These are phyloP conservation scores for Bombus sibiricus DNA, from an alignment of 1,140 invertebrate genomes.

Conservation along the genomic window DNA sequence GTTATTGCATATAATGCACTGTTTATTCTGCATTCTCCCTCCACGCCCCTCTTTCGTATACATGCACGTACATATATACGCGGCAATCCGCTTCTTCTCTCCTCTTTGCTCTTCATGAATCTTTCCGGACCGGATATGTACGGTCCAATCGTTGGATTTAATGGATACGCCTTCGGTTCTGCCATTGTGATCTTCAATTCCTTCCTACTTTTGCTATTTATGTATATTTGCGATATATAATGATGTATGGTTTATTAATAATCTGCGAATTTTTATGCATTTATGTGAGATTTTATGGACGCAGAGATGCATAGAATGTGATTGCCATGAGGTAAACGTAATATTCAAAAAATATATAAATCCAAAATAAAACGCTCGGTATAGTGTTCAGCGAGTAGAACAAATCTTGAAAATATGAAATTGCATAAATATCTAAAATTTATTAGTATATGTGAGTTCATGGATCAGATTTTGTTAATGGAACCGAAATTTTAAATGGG, in stretches of 20 bases:
- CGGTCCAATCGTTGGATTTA: background rate
- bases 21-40: constrained; percentile 69
- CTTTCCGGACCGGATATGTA: constrained; percentile 2
- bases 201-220: background rate
- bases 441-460: too few relatives aligned
- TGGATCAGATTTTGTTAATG: background rate
- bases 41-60: constrained; percentile 14
- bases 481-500: background rate
- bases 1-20: constrained; percentile 73
- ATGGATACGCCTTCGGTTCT: background rate
- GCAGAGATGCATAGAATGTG: too few relatives aligned
- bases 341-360: too few relatives aligned
- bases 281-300: too few relatives aligned
- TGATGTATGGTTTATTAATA: too few relatives aligned
- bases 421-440: background rate
- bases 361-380: too few relatives aligned
- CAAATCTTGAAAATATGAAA: background rate
- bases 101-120: constrained; percentile 32
- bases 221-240: too few relatives aligned
- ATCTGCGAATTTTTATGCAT: background rate
- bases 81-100: constrained; percentile 57
- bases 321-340: too few relatives aligned
- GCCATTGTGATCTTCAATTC: background rate
- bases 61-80: background rate
- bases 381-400: background rate